phyloP scores from a whole-genome alignment of 2,888 invertebrate genomes.

The Leptodirus hochenwartii region DNA sequence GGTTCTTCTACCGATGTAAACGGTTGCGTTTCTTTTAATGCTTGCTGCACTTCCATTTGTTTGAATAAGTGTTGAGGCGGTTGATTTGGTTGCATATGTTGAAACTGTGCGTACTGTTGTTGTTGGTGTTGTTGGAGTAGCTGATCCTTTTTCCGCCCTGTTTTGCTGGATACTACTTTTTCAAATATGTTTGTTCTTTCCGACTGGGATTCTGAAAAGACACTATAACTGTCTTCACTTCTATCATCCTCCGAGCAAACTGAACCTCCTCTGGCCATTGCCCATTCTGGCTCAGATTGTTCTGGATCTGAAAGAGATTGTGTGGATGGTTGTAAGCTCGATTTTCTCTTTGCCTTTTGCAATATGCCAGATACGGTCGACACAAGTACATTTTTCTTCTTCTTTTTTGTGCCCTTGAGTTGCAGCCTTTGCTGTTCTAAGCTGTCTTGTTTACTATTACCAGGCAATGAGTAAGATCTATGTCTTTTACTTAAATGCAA shows the following conservation, averaged over 20 bases:
- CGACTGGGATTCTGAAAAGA: slow-evolving; percentile 48
- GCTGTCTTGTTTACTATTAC: slow-evolving; percentile 37
- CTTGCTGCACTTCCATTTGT: slow-evolving; percentile 2
- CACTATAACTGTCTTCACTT: slow-evolving; percentile 29
- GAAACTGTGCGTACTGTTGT: slow-evolving; percentile 12
- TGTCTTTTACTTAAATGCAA: slow-evolving; percentile 58
- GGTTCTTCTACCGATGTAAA: slow-evolving; percentile 21
- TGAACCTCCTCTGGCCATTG: slow-evolving; percentile 42
- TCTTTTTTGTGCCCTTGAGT: slow-evolving; percentile 29
- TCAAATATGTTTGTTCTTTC: slow-evolving; percentile 41
- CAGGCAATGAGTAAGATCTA: slow-evolving; percentile 68
- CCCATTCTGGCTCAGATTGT: slow-evolving; percentile 55
- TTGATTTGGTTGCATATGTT: neutral
- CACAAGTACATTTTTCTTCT: slow-evolving; percentile 64
- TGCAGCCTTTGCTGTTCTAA: slow-evolving; percentile 27
- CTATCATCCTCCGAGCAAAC: slow-evolving; percentile 57
- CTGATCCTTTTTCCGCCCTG: slow-evolving; percentile 16
- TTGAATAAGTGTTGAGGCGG: slow-evolving; percentile 3
- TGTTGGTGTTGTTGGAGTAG: slow-evolving; percentile 12
- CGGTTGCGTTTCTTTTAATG: slow-evolving; percentile 14
- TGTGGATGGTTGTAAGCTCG: slow-evolving; percentile 32
- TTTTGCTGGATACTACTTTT: slow-evolving; percentile 31
- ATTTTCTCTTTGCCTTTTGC: slow-evolving; percentile 64
- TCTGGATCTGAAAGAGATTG: slow-evolving; percentile 61
- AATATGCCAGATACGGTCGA: slow-evolving; percentile 71